Evolutionary conservation across 1,140 invertebrate genomes (phyloP).

Genomic region (Palaemon carinicauda): DNA sequence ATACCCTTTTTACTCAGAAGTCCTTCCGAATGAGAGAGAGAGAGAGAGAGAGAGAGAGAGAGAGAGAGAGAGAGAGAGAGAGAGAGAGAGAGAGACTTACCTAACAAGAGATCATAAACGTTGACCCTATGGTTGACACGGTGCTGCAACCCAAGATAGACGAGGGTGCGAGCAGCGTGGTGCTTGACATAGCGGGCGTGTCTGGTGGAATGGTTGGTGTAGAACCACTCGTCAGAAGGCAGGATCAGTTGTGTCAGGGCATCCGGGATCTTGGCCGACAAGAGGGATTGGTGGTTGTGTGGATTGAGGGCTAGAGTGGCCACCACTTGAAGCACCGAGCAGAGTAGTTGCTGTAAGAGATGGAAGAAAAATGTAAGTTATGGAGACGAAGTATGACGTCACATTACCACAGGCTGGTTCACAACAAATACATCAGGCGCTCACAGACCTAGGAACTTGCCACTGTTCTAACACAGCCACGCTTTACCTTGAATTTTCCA

Average conservation of each 20-base stretch:
- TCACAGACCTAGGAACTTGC: too few species aligned
- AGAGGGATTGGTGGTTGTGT: slow-evolving; percentile 68
- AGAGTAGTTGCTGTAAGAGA: slow-evolving; percentile 73
- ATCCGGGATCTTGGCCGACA: slow-evolving; percentile 73
- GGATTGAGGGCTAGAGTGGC: slow-evolving; percentile 70
- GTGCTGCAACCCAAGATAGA: slow-evolving; percentile 69
- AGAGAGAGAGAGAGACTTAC: not conserved
- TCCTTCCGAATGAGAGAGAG: not conserved
- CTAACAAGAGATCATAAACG: slow-evolving; percentile 65
- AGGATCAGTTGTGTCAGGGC: slow-evolving; percentile 74
- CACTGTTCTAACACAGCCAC: too few species aligned
- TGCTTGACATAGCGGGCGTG: slow-evolving; percentile 78
- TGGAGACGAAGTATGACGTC: too few species aligned
- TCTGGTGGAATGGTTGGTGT: slow-evolving; percentile 78
- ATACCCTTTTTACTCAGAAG: not conserved
- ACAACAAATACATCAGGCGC: too few species aligned
- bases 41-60: not conserved
- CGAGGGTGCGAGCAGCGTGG: slow-evolving; percentile 74
- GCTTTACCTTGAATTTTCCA: too few species aligned
- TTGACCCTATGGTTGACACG: slow-evolving; percentile 66
- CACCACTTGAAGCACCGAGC: slow-evolving; percentile 74
- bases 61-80: too few species aligned
- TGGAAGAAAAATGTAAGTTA: too few species aligned
- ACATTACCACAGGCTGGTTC: too few species aligned
- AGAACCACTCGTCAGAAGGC: slow-evolving; percentile 80